Evolutionary conservation across 2,888 invertebrate species (phyloP), one percentile per base, ranked within the genome.

Genomic region (Cremastobaeus sp.): DNA sequence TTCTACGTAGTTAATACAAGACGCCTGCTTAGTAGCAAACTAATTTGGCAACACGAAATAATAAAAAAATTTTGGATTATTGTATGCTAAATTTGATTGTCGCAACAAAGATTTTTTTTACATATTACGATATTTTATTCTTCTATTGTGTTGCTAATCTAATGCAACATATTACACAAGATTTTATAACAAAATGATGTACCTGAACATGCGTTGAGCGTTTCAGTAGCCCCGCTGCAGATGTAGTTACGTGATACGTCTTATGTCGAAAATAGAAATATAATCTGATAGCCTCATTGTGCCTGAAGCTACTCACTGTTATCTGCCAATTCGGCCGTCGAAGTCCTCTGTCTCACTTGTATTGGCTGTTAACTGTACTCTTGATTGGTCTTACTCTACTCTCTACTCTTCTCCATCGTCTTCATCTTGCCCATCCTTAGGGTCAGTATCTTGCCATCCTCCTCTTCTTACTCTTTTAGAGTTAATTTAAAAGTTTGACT

Each of bases 201-300:
- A 59, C 55, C 71, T 34, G 75, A 76, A 73, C 75, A 77, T 71
- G 71, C 59, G 52, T 71, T 68, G 64, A 50, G 69, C 72, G 45
- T 73, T 39, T 83, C 84, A 79, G 86, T 86, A 86, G 86, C 83
- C 78, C 78, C 76, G 75, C 82, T 76, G 62, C 80, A 86, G 85
- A 86, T 86, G 84, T 85, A 85, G 86, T 85, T 85, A 84, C 82
- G 80, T 82, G 86, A 86, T 86, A 86, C 81, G 82, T 84, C 82
- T 84, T 84, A 85, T 85, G 86, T 86, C 86, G 86, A 86, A 86
- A 86, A 86, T 86, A 86, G 86, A 86, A 86, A 85, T 86, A 86
- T 86, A 86, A 86, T 86, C 86, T 85, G 86, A 86, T 86, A 86
- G 86, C 85, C 86, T 86, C 85, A 86, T 86, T 86, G 85, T 86